Percentiles rank a stretch among this genome's conserved stretches.
phyloP scores from a whole-genome alignment of 2,888 invertebrate species.

The Glaucopsyche alexis region DNA sequence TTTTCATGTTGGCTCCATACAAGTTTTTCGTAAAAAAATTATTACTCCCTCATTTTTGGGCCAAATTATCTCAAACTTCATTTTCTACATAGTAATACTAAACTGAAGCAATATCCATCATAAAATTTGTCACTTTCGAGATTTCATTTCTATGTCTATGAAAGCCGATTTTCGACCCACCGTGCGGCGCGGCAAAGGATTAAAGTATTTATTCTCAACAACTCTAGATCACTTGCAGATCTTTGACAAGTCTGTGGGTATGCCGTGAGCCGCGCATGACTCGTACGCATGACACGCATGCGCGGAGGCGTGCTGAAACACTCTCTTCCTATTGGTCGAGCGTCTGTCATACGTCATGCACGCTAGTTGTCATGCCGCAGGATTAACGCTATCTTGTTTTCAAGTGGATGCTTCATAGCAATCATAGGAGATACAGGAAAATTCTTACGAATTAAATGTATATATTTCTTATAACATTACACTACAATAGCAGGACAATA shows the following conservation, averaged over 20 bases:
- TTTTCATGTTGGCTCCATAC: too few relatives aligned
- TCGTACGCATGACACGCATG: slow-evolving; percentile 61
- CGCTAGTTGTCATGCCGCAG: slow-evolving; percentile 37
- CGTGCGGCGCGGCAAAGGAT: slow-evolving; percentile 52
- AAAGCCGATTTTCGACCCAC: too few relatives aligned
- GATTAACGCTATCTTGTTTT: slow-evolving; percentile 48
- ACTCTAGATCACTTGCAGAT: slow-evolving; percentile 45
- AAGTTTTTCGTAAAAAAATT: too few relatives aligned
- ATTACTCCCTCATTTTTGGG: too few relatives aligned
- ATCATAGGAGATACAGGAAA: background rate
- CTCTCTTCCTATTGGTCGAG: slow-evolving; percentile 51
- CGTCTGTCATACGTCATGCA: slow-evolving; percentile 31
- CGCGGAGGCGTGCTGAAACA: slow-evolving; percentile 60
- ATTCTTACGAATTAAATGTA: background rate
- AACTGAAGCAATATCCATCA: too few relatives aligned
- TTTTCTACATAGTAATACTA: too few relatives aligned
- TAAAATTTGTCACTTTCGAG: too few relatives aligned
- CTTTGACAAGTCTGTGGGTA: slow-evolving; percentile 49
- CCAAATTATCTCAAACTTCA: too few relatives aligned
- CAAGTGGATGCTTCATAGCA: slow-evolving; percentile 23
- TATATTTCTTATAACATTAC: background rate
- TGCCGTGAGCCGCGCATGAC: slow-evolving; percentile 48
- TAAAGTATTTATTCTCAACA: slow-evolving; percentile 53
- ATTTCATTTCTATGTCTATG: too few relatives aligned
- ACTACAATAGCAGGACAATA: background rate